phyloP scores from a whole-genome alignment of 2,888 invertebrate species.

The Formica aserva region DNA sequence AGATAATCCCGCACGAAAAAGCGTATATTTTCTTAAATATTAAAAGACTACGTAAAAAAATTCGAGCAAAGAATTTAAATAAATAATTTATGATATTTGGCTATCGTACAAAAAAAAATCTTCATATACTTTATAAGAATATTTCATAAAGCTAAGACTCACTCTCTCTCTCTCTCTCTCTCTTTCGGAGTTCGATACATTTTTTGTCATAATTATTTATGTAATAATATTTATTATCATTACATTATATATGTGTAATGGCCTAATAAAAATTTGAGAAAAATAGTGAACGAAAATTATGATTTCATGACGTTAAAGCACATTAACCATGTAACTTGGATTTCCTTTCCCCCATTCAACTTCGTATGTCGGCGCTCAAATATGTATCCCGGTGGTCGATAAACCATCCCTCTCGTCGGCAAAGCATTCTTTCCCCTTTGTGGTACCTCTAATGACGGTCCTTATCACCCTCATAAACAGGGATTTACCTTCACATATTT shows the following conservation, averaged over 20 bases:
- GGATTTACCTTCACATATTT: conserved; percentile 72
- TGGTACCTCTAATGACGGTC: conserved; percentile 72
- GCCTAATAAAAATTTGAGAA: background rate
- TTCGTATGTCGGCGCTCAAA: conserved; percentile 27
- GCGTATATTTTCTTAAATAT: conserved; percentile 41
- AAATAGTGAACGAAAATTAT: background rate
- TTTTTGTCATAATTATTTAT: background rate
- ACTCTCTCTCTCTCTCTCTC: too few relatives aligned
- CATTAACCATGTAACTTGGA: background rate
- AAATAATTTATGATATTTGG: background rate
- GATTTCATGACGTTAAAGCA: background rate
- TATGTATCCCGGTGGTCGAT: conserved; percentile 38
- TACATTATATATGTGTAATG: background rate
- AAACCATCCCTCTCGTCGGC: conserved; percentile 54
- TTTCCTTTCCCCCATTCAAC: conserved; percentile 5
- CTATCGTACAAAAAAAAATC: background rate
- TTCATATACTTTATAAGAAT: background rate
- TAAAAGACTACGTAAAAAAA: conserved; percentile 4
- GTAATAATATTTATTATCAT: background rate
- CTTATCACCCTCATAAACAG: conserved; percentile 75
- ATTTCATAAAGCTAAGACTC: background rate
- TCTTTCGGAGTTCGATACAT: background rate
- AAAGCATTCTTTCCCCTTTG: conserved; percentile 62
- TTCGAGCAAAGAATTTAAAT: background rate
- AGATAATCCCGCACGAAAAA: conserved; percentile 13